These are phyloP conservation scores for Eufriesea mexicana DNA, from an alignment of 1,140 invertebrate species.

Conservation along the genomic window DNA sequence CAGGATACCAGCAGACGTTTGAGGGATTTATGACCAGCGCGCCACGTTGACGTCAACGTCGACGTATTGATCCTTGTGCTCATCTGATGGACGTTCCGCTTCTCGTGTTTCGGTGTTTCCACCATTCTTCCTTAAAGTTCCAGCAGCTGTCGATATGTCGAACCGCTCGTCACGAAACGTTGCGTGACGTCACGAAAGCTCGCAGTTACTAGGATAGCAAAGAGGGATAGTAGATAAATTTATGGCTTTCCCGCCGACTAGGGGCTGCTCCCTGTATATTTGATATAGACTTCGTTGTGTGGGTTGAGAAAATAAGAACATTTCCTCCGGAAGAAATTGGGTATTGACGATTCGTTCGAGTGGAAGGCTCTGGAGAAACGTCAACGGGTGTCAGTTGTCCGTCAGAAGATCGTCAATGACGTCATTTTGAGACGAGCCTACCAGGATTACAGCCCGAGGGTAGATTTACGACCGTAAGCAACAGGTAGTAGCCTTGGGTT, in stretches of 20 bases:
- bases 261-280: constrained; percentile 56
- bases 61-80: constrained; percentile 20
- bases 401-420: constrained; percentile 82
- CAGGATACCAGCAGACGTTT: constrained; percentile 81
- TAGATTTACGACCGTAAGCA: constrained; percentile 81
- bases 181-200: constrained; percentile 77
- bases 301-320: constrained; percentile 35
- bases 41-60: constrained; percentile 52
- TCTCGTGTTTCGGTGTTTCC: not conserved
- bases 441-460: constrained; percentile 81
- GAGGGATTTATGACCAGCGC: constrained; percentile 79
- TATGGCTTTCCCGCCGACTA: constrained; percentile 60
- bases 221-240: constrained; percentile 73
- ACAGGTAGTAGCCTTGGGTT: constrained; percentile 69
- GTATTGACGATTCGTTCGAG: constrained; percentile 16
- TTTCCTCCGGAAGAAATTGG: constrained; percentile 16
- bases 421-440: constrained; percentile 81
- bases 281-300: not conserved
- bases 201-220: constrained; percentile 77
- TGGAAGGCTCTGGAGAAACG: constrained; percentile 3
- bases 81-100: not conserved
- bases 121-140: not conserved
- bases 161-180: constrained; percentile 58
- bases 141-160: constrained; percentile 43
- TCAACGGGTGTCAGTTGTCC: constrained; percentile 74